Percentiles rank a stretch among this genome's conserved stretches.
Evolutionary conservation across 2,888 invertebrate species (phyloP).

Genomic region (Cephus runcator): DNA sequence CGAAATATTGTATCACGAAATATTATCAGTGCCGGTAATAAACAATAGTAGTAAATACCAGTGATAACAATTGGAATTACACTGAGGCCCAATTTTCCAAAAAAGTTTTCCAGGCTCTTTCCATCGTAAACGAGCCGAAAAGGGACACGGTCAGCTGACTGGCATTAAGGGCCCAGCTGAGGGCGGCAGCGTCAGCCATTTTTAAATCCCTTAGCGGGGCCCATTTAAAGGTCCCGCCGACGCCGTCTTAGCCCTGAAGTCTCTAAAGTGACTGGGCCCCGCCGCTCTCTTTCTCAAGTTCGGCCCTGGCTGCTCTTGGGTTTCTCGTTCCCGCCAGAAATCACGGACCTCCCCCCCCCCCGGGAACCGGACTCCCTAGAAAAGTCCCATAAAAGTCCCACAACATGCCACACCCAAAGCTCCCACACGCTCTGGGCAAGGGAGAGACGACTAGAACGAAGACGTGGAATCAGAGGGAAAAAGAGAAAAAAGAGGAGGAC

Average conservation of each 20-base stretch:
- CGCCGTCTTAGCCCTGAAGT: slow-evolving; percentile 12
- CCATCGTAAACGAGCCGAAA: neutral
- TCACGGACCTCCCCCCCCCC: slow-evolving; percentile 21
- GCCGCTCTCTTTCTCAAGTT: slow-evolving; percentile 28
- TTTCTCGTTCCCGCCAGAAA: slow-evolving; percentile 22
- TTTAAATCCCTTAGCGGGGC: slow-evolving; percentile 53
- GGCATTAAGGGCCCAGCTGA: slow-evolving; percentile 15
- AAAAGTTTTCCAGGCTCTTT: slow-evolving; percentile 9
- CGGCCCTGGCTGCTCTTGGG: slow-evolving; percentile 20
- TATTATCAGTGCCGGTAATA: neutral
- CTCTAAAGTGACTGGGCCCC: slow-evolving; percentile 13
- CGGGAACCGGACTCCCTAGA: slow-evolving; percentile 20
- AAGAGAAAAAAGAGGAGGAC: neutral
- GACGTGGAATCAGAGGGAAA: neutral
- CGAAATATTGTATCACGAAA: neutral
- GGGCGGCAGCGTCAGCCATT: slow-evolving; percentile 44
- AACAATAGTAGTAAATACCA: neutral
- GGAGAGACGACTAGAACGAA: neutral
- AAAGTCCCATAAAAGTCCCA: slow-evolving; percentile 37
- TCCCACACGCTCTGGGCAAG: slow-evolving; percentile 33
- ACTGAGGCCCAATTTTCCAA: slow-evolving; percentile 8
- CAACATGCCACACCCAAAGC: slow-evolving; percentile 34
- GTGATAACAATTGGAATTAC: neutral
- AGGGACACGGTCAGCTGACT: slow-evolving; percentile 29
- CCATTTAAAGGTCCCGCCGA: slow-evolving; percentile 51